A percentile compares a stretch with the other conserved stretches of the same genome.
Evolutionary conservation across 1,140 invertebrate genomes (phyloP).

Genomic region (Adoxophyes honmai): DNA sequence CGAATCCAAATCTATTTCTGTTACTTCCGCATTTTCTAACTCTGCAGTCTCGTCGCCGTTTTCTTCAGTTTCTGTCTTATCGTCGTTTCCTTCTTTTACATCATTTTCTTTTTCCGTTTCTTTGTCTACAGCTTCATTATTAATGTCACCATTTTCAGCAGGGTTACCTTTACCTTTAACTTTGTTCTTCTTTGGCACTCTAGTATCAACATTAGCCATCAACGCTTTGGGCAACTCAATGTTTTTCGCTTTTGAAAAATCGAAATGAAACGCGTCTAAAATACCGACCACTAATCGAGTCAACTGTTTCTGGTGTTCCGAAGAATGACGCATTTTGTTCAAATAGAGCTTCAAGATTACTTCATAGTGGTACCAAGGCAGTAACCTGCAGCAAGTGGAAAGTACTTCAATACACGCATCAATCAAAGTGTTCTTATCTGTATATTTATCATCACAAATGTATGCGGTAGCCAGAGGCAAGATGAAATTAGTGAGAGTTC

Average conservation of each 20-base stretch:
- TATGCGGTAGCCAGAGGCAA: conserved; percentile 90
- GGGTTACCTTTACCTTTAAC: conserved; percentile 25
- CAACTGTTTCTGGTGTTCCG: conserved; percentile 89
- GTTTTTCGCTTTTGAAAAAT: conserved; percentile 83
- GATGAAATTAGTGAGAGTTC: conserved; percentile 89
- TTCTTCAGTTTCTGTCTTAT: conserved; percentile 36
- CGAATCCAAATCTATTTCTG: conserved; percentile 41
- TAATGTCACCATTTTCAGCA: conserved; percentile 22
- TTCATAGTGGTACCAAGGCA: conserved; percentile 94
- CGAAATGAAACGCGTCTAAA: conserved; percentile 95
- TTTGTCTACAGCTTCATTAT: conserved; percentile 3
- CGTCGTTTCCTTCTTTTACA: conserved; percentile 35
- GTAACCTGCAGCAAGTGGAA: conserved; percentile 83
- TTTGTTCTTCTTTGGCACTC: background rate
- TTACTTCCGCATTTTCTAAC: conserved; percentile 29
- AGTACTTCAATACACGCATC: conserved; percentile 89
- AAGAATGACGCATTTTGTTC: conserved; percentile 81
- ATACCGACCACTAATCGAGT: conserved; percentile 90
- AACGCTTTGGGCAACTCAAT: conserved; percentile 59
- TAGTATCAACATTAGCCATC: conserved; percentile 36
- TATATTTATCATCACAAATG: conserved; percentile 86
- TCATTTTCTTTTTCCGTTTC: conserved; percentile 30
- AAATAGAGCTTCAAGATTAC: conserved; percentile 89
- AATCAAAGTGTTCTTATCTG: conserved; percentile 87
- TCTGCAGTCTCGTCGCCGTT: conserved; percentile 43